Evolutionary conservation across 2,888 invertebrate species (phyloP).

Genomic region (Drosophila cracens): DNA sequence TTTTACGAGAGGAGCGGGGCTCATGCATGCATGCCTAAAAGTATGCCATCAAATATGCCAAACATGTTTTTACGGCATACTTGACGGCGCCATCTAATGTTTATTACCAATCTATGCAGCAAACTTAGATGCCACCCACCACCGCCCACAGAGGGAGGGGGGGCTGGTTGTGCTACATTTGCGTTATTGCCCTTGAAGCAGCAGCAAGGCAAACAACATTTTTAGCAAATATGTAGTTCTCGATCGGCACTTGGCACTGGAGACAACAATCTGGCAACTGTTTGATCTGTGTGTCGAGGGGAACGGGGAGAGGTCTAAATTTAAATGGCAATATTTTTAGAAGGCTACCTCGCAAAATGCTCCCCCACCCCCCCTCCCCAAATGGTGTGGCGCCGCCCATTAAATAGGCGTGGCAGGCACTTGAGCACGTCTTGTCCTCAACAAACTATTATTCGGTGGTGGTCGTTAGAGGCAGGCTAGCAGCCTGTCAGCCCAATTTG

Average conservation of each 20-base stretch:
- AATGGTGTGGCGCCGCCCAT: not conserved
- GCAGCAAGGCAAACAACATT: slow-evolving; percentile 3
- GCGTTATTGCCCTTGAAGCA: slow-evolving; percentile 26
- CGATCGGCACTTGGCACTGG: slow-evolving; percentile 17
- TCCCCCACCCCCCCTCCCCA: not conserved
- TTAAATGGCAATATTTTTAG: slow-evolving; percentile 30
- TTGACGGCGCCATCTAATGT: slow-evolving; percentile 60
- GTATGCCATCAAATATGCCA: slow-evolving; percentile 79
- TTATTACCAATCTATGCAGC: slow-evolving; percentile 45
- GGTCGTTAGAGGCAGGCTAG: not conserved
- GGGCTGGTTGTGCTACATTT: not conserved
- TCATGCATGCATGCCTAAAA: slow-evolving; percentile 63
- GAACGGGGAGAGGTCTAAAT: slow-evolving; percentile 15
- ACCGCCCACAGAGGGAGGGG: not conserved
- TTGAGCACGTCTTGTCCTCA: slow-evolving; percentile 50
- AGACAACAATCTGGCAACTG: slow-evolving; percentile 50
- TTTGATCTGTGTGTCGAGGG: slow-evolving; percentile 37
- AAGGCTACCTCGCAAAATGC: not conserved
- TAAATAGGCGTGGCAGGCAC: slow-evolving; percentile 39
- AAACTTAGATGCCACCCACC: not conserved
- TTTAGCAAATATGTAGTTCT: slow-evolving; percentile 29
- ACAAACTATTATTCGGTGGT: slow-evolving; percentile 1
- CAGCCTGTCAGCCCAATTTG: not conserved
- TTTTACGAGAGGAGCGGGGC: not conserved
- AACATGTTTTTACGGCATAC: slow-evolving; percentile 64